Evolutionary conservation across 2,888 invertebrate species (phyloP), one percentile per base, ranked within the genome.

Genomic region (Hipparchia semele): DNA sequence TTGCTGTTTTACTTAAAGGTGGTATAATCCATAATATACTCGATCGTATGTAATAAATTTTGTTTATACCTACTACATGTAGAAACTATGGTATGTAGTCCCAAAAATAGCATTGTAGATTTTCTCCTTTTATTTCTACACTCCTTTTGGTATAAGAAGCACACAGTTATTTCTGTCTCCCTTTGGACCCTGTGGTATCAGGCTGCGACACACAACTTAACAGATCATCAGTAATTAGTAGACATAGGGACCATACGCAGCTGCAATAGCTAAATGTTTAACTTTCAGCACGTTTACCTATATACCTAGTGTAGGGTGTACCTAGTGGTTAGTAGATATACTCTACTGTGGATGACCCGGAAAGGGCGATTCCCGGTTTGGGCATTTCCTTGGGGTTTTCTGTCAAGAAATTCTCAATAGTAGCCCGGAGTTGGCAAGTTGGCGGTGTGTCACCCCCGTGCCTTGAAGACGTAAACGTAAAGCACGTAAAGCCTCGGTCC

Each of bases 1-100:
- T 49, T 13, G 62, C 62, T 62, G 62, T 62, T 49, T 62, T 49
- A 62, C 62, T 62, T 62, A 62, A 9, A 0, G 59, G 53, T 10
- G 5, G 12, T 12, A n/a, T 12, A 9, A 12, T 53, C 53, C 3
- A 53, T 5, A 23, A 12, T 53, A 12, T 53, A 12, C 49, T 49
- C 49, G 49, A 49, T 10, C 5, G 53, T 53, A 12, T 8, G 51
- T 51, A 51, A 10, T 51, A 10, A 51, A 53, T 53, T 53, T 12
- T 53, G 12, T 53, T 12, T 5, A 10, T 53, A 53, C 12, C 10
- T 5, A 23, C 23, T 3, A 12, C 51, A 51, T 51, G 51, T 9
- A 2, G 51, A 9, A 39, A 4, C 39, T 39, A 39, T 5, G 23
- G 1, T 23, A 23, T 12, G 53, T 12, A 53, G 12, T 12, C 12